These are phyloP conservation scores for Galago senegalensis DNA, from an alignment of 2,797 vertebrate genomes.

Conservation along the genomic window DNA sequence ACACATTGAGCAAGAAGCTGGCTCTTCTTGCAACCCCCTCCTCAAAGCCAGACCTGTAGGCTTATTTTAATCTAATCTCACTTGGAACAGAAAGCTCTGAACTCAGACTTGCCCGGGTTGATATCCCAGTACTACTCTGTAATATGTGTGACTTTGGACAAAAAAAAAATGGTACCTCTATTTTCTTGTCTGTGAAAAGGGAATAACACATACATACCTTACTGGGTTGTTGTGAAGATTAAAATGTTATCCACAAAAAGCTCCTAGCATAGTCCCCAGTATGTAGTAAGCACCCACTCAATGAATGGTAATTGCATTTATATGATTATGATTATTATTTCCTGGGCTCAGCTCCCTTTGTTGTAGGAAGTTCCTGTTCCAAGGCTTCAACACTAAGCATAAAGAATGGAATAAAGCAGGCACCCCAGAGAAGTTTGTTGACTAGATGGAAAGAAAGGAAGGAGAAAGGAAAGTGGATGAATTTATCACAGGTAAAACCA, in stretches of 20 bases:
- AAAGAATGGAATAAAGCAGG: background rate
- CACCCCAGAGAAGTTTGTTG: conserved; percentile 1
- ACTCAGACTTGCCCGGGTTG: background rate
- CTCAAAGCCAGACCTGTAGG: conserved; percentile 44
- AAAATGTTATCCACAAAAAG: background rate
- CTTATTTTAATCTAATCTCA: conserved; percentile 67
- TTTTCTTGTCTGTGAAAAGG: conserved; percentile 66
- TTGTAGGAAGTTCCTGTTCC: conserved; percentile 16
- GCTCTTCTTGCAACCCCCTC: background rate
- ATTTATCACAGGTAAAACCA: conserved; percentile 48
- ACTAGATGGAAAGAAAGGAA: background rate
- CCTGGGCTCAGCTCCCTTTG: conserved; percentile 26
- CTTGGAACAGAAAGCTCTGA: conserved; percentile 58
- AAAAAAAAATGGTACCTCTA: background rate
- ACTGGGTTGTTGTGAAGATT: background rate
- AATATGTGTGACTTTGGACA: background rate
- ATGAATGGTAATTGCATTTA: background rate
- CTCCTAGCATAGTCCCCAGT: background rate
- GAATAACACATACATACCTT: background rate
- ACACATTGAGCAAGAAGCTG: conserved; percentile 21
- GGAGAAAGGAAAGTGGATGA: background rate
- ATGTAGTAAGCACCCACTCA: background rate
- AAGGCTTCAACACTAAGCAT: background rate
- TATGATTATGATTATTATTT: conserved; percentile 3
- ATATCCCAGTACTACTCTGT: background rate